Percentiles rank a stretch among this genome's conserved stretches.
phyloP scores from a whole-genome alignment of 2,113 vertebrate genomes.

The Myotis davidii region DNA sequence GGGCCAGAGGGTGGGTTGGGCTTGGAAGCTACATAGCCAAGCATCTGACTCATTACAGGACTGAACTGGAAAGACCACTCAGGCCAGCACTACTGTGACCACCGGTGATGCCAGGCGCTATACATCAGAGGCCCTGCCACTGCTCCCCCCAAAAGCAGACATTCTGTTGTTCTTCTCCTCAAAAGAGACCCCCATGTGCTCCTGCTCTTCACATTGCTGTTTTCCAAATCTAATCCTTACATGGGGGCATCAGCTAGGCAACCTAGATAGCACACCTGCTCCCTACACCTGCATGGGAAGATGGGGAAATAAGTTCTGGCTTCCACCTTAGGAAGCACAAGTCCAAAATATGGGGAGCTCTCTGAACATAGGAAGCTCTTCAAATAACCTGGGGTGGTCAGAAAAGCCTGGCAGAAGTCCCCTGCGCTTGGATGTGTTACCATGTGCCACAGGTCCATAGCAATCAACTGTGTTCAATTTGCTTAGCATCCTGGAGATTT shows the following conservation, averaged over 20 bases:
- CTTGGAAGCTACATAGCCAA: not conserved
- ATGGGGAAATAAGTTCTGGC: not conserved
- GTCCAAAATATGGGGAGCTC: not conserved
- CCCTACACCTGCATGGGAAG: not conserved
- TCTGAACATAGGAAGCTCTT: not conserved
- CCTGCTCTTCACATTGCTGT: not conserved
- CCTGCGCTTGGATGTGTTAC: rapidly evolving
- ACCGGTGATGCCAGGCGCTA: not conserved
- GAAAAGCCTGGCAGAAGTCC: not conserved
- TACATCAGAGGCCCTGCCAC: not conserved
- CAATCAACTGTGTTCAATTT: not conserved
- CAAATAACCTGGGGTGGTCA: not conserved
- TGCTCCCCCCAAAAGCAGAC: not conserved
- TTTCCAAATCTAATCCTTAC: not conserved
- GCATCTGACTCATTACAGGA: rapidly evolving
- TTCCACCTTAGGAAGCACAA: not conserved
- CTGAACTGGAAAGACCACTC: not conserved
- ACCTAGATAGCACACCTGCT: not conserved
- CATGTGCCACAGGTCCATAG: rapidly evolving
- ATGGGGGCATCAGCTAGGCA: rapidly evolving
- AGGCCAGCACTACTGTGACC: not conserved
- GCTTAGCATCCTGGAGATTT: not conserved
- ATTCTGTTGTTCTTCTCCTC: not conserved
- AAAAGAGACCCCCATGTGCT: too few species aligned
- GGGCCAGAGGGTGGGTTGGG: not conserved